A percentile compares a stretch with the other conserved stretches of the same genome.
These are phyloP conservation scores for Drosophila leonis DNA, from an alignment of 2,888 invertebrate genomes.

Conservation along the genomic window DNA sequence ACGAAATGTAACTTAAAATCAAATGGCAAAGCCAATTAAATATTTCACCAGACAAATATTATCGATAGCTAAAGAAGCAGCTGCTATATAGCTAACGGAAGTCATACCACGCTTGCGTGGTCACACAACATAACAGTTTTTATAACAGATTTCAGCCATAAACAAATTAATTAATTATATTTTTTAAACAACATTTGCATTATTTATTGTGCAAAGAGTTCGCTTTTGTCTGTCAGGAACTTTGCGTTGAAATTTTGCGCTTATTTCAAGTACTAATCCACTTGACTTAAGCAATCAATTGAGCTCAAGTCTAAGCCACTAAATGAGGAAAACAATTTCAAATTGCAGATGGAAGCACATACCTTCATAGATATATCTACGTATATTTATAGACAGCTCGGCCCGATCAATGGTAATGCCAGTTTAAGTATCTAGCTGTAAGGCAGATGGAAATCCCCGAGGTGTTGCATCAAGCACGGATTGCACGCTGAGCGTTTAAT, in stretches of 20 bases:
- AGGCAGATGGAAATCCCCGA: constrained; percentile 24
- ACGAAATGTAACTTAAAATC: background rate
- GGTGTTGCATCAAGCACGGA: constrained; percentile 27
- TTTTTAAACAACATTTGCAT: background rate
- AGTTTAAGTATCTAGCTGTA: constrained; percentile 8
- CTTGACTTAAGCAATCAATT: constrained; percentile 2
- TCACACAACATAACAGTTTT: background rate
- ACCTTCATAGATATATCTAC: background rate
- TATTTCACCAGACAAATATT: background rate
- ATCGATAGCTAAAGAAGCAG: background rate
- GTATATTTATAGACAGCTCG: constrained; percentile 1
- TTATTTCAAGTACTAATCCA: constrained; percentile 1
- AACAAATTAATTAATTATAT: background rate
- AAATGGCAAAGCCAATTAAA: no score
- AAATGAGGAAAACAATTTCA: constrained; percentile 13
- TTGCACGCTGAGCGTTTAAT: constrained; percentile 33
- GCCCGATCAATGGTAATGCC: constrained; percentile 14
- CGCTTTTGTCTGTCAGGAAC: no score
- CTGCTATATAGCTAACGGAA: background rate
- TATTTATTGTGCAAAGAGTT: background rate
- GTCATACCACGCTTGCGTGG: background rate
- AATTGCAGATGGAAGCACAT: background rate
- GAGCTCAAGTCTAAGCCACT: background rate
- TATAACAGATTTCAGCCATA: background rate
- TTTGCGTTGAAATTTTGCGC: background rate